phyloP scores from a whole-genome alignment of 2,113 vertebrate species.

The Aspidoscelis tigris region DNA sequence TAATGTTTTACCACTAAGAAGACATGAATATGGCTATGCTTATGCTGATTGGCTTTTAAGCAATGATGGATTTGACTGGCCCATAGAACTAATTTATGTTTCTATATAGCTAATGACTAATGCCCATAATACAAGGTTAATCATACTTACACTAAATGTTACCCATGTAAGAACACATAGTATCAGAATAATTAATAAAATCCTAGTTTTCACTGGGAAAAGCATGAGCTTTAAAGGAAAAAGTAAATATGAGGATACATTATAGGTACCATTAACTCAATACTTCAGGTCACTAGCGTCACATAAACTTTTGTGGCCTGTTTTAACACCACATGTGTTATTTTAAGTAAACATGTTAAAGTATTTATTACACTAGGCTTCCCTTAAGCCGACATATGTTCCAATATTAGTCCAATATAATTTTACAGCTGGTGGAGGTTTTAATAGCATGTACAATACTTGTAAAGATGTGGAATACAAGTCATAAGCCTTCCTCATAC shows the following conservation, averaged over 20 bases:
- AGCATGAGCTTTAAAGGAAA: not conserved
- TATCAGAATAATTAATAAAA: not conserved
- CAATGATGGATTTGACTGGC: too few species aligned
- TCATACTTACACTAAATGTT: not conserved
- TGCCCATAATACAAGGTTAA: not conserved
- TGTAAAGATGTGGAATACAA: conserved; percentile 23
- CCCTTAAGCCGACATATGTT: not conserved
- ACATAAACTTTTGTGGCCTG: conserved; percentile 22
- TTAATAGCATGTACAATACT: not conserved
- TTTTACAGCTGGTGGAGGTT: not conserved
- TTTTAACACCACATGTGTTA: conserved; percentile 7
- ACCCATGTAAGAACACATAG: not conserved
- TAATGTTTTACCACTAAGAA: not conserved
- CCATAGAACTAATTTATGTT: not conserved
- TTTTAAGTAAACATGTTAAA: conserved; percentile 36
- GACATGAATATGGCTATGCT: not conserved
- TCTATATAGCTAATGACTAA: not conserved
- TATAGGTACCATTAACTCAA: conserved; percentile 9
- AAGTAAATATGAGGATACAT: not conserved
- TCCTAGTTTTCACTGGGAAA: conserved; percentile 8
- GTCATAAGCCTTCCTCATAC: not conserved
- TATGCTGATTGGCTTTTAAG: too few species aligned
- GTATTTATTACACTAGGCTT: not conserved
- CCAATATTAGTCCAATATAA: not conserved
- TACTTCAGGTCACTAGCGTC: conserved; percentile 13